phyloP scores from a whole-genome alignment of 2,113 vertebrate species.

The Lipotes vexillifer region DNA sequence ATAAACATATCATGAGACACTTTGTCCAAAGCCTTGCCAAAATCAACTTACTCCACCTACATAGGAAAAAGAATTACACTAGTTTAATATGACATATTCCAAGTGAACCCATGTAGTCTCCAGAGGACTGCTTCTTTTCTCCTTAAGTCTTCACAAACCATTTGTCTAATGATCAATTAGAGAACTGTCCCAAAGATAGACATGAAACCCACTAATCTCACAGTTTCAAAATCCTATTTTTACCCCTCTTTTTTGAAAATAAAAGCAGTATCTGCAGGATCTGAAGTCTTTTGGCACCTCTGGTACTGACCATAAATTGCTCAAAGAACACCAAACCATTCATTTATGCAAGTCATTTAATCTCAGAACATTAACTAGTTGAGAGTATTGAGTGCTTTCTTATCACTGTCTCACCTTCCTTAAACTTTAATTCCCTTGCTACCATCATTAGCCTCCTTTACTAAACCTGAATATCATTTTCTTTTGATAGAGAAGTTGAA shows the following conservation, averaged over 20 bases:
- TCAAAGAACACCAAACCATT: background rate
- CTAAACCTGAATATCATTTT: background rate
- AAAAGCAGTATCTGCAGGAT: background rate
- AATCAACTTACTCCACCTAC: background rate
- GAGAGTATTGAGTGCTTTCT: background rate
- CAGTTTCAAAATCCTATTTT: background rate
- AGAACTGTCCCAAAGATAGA: background rate
- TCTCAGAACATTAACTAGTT: background rate
- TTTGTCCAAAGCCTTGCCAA: background rate
- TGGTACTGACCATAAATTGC: background rate
- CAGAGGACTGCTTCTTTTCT: background rate
- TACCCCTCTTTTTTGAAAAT: background rate
- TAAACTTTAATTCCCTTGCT: background rate
- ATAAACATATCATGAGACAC: background rate
- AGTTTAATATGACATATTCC: background rate
- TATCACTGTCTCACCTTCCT: background rate
- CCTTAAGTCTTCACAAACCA: background rate
- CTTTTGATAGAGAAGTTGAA: background rate
- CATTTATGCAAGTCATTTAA: background rate
- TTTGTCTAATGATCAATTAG: background rate
- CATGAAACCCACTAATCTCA: background rate
- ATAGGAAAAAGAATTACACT: background rate
- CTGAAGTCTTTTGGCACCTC: background rate
- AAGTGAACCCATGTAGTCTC: background rate
- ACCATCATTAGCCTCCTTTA: background rate